A percentile compares a stretch with the other conserved stretches of the same genome.
These are phyloP conservation scores for Tadarida brasiliensis DNA, from an alignment of 2,797 vertebrate genomes.

Conservation along the genomic window DNA sequence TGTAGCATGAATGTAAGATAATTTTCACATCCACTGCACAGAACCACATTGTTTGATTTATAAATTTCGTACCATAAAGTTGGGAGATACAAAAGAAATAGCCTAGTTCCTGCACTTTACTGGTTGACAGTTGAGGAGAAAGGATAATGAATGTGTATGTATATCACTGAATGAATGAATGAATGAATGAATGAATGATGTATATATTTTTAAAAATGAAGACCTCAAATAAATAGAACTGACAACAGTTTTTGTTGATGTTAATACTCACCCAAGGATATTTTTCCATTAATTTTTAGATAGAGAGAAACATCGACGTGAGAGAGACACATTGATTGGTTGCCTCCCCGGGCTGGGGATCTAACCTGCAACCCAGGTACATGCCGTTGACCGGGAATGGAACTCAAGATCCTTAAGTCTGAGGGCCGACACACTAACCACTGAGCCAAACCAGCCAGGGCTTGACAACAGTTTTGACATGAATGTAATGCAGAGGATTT, in stretches of 20 bases:
- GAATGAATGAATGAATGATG: not conserved
- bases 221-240: not conserved
- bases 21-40: not conserved
- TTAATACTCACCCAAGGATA: too few species aligned
- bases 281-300: too few species aligned
- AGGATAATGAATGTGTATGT: not conserved
- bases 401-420: too few species aligned
- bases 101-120: not conserved
- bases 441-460: too few species aligned
- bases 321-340: too few species aligned
- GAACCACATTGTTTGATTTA: not conserved
- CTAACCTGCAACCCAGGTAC: too few species aligned
- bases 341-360: too few species aligned
- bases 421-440: too few species aligned
- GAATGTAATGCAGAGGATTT: not conserved
- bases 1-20: not conserved
- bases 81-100: not conserved
- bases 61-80: constrained; percentile 13
- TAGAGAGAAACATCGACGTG: too few species aligned
- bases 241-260: not conserved
- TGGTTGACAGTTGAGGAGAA: constrained; percentile 14
- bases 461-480: not conserved
- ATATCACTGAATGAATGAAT: not conserved
- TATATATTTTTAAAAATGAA: not conserved
- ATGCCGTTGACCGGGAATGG: too few species aligned